Conservation (phyloP, 2,888 invertebrate genomes). For the Uropetala carovei region DNA sequence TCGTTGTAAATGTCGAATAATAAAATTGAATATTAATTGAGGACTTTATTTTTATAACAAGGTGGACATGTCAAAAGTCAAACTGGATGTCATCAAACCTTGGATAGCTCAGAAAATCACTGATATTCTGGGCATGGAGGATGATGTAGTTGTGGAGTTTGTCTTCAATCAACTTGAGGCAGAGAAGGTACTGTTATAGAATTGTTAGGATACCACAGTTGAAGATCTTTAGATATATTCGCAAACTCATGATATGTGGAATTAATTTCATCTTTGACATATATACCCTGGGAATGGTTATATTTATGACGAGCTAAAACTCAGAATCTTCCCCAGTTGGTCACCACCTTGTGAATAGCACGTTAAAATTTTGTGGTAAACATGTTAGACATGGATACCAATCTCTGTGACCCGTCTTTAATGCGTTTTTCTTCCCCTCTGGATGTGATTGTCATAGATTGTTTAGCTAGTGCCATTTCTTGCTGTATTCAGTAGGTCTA, state of each 20-base stretch:
- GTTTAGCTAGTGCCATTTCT: not conserved
- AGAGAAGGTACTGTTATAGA: conserved; percentile 83
- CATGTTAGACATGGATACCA: not conserved
- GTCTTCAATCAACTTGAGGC: conserved; percentile 98
- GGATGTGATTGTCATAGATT: not conserved
- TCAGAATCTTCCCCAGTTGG: not conserved
- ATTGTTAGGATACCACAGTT: not conserved
- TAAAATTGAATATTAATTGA: not conserved
- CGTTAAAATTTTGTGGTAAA: not conserved
- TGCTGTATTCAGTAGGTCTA: not conserved
- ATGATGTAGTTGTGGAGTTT: conserved; percentile 99
- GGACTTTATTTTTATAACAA: conserved; percentile 72
- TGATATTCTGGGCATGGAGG: conserved; percentile 97
- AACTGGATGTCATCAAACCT: conserved; percentile 97
- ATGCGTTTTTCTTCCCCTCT: not conserved
- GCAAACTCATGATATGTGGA: not conserved
- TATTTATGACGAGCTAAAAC: not conserved
- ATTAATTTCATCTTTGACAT: not conserved
- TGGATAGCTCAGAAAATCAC: conserved; percentile 99
- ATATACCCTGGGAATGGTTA: not conserved
- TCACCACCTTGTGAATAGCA: not conserved
- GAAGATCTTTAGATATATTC: not conserved
- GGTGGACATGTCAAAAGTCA: conserved; percentile 99
- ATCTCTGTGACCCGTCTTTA: not conserved
- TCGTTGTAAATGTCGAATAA: not conserved